Percentiles rank a stretch among this genome's conserved stretches.
These are phyloP conservation scores for Phalera bucephala DNA, from an alignment of 2,888 invertebrate genomes.

Conservation along the genomic window DNA sequence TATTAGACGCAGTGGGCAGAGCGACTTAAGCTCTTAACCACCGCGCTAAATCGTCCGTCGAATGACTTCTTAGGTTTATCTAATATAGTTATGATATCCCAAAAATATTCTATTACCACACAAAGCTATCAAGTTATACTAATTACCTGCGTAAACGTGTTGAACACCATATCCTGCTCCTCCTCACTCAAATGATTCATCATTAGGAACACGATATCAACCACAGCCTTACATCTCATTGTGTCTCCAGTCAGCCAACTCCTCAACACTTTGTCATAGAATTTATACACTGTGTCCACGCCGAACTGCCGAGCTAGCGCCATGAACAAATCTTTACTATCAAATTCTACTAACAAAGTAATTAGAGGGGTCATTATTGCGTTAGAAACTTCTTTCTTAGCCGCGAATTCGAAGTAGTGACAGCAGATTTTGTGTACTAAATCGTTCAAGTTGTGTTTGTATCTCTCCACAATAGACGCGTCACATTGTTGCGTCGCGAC, in stretches of 20 bases:
- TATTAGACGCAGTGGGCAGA: too few relatives aligned
- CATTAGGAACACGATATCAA: conserved; percentile 85
- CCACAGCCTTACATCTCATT: conserved; percentile 76
- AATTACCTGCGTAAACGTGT: conserved; percentile 80
- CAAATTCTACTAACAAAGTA: conserved; percentile 82
- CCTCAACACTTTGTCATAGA: conserved; percentile 62
- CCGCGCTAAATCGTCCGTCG: too few relatives aligned
- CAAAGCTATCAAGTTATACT: too few relatives aligned
- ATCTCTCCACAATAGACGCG: conserved; percentile 42
- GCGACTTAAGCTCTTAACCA: too few relatives aligned
- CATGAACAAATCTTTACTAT: conserved; percentile 77
- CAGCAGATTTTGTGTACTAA: conserved; percentile 71
- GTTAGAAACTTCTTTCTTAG: conserved; percentile 55
- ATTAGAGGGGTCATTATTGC: conserved; percentile 77
- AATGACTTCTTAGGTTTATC: too few relatives aligned
- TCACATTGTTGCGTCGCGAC: conserved; percentile 23
- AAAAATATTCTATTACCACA: too few relatives aligned
- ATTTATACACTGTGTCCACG: conserved; percentile 30
- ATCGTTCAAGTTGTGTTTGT: conserved; percentile 66
- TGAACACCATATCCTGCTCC: conserved; percentile 81
- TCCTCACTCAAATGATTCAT: conserved; percentile 77
- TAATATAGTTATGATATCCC: too few relatives aligned
- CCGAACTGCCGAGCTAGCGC: conserved; percentile 60
- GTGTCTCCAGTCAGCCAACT: conserved; percentile 77
- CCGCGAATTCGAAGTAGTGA: conserved; percentile 82